Evolutionary conservation across 2,888 invertebrate genomes (phyloP).

Genomic region (Malthinus seriepunctatus): DNA sequence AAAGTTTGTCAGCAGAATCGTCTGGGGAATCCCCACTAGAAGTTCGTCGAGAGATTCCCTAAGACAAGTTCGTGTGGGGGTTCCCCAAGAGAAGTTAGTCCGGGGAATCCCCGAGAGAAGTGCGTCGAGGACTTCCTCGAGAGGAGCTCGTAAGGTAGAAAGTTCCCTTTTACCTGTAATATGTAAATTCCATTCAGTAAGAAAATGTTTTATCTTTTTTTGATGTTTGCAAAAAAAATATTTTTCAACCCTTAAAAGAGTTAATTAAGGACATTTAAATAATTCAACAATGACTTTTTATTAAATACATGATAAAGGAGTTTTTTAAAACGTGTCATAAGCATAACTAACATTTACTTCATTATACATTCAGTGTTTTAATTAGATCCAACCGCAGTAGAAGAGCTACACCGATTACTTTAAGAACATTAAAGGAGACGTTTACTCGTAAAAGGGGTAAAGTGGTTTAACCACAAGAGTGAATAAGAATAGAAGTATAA

Average conservation of each 20-base stretch:
- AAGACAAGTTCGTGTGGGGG: no score
- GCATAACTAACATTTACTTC: slow-evolving; percentile 33
- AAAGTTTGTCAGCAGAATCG: no score
- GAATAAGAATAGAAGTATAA: no score
- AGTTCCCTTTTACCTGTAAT: no score
- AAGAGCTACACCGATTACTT: slow-evolving; percentile 30
- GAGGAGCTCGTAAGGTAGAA: no score
- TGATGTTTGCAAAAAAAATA: background rate
- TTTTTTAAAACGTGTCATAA: slow-evolving; percentile 10
- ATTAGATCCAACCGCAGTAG: slow-evolving; percentile 32
- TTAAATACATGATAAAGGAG: background rate
- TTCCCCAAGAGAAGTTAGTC: no score
- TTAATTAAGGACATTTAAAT: background rate
- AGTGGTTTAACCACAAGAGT: slow-evolving; percentile 17
- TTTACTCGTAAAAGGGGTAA: slow-evolving; percentile 28
- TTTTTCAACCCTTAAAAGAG: background rate
- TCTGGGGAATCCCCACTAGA: no score
- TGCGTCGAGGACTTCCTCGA: no score
- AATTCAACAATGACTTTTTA: background rate
- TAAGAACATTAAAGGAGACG: slow-evolving; percentile 19
- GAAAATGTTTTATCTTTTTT: no score
- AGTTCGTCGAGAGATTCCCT: no score
- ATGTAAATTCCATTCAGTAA: no score
- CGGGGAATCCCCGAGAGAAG: no score
- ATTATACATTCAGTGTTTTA: slow-evolving; percentile 36